A percentile compares a stretch with the other conserved stretches of the same genome.
phyloP scores from a whole-genome alignment of 2,797 vertebrate species.

The Lycodopsis pacificus region DNA sequence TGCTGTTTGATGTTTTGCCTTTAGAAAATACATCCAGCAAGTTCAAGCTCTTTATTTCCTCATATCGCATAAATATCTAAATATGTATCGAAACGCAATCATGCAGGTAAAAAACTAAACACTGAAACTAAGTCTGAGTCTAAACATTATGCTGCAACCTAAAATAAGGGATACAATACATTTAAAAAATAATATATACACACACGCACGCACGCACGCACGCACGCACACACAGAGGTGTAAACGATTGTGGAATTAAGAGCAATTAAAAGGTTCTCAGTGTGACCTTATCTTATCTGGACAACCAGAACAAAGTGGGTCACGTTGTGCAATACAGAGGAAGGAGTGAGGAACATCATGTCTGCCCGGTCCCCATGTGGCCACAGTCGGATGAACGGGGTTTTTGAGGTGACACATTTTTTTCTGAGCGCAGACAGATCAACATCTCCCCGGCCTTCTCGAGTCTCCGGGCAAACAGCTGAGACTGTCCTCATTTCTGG shows the following conservation, averaged over 20 bases:
- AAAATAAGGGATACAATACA: not conserved
- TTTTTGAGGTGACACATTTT: constrained; percentile 72
- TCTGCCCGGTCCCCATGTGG: constrained; percentile 72
- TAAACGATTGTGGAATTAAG: no score
- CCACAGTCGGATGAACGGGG: constrained; percentile 38
- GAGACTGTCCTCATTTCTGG: constrained; percentile 68
- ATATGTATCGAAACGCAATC: not conserved
- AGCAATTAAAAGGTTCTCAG: not conserved
- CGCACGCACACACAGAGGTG: no score
- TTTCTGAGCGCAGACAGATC: constrained; percentile 61
- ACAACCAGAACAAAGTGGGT: constrained; percentile 45
- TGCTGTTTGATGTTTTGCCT: not conserved
- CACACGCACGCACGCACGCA: no score
- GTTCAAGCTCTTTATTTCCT: no score
- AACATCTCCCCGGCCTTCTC: constrained; percentile 71
- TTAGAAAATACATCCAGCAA: not conserved
- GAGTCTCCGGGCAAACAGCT: constrained; percentile 81
- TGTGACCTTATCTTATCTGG: constrained; percentile 27
- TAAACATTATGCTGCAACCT: not conserved
- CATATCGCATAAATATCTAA: not conserved
- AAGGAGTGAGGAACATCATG: constrained; percentile 51
- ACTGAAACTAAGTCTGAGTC: not conserved
- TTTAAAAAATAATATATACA: no score
- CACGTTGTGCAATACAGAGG: constrained; percentile 47
- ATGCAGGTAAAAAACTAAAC: not conserved